A percentile compares a stretch with the other conserved stretches of the same genome.
Evolutionary conservation across 30 jellyfish, hydroid and myxozoan genomes (phyloP).

Genomic region (Turritopsis dohrnii): DNA sequence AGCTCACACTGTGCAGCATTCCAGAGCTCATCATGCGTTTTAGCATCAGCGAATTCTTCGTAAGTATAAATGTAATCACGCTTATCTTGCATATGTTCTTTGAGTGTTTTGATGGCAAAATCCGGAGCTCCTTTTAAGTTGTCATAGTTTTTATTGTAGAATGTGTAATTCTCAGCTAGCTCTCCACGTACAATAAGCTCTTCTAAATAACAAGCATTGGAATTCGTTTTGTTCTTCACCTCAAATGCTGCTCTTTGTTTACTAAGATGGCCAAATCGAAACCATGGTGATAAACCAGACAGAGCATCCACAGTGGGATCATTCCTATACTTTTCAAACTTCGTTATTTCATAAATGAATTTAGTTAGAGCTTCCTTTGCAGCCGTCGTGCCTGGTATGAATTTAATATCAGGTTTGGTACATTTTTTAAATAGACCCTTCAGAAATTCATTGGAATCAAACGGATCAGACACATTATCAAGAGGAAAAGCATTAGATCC

Average conservation of each 20-base stretch:
- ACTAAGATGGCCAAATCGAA: slow-evolving; percentile 70
- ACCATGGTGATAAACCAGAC: slow-evolving; percentile 79
- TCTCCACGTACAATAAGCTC: slow-evolving; percentile 71
- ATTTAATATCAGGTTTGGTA: neutral
- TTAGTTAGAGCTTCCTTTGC: slow-evolving; percentile 52
- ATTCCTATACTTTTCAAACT: slow-evolving; percentile 52
- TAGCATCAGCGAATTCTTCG: slow-evolving; percentile 47
- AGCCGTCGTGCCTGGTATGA: slow-evolving; percentile 49
- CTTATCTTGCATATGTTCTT: slow-evolving; percentile 56
- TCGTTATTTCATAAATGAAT: slow-evolving; percentile 25
- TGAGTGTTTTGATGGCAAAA: slow-evolving; percentile 71
- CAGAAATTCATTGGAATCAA: neutral
- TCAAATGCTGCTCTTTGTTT: slow-evolving; percentile 65
- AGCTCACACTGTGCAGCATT: slow-evolving; percentile 83
- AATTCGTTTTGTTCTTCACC: slow-evolving; percentile 35
- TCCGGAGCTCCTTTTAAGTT: slow-evolving; percentile 59
- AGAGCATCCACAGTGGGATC: slow-evolving; percentile 61
- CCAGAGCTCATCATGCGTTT: slow-evolving; percentile 79
- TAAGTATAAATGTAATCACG: slow-evolving; percentile 48
- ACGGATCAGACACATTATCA: neutral
- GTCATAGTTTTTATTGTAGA: slow-evolving; percentile 51
- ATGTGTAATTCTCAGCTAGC: slow-evolving; percentile 65
- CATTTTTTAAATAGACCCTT: neutral
- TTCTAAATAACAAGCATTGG: slow-evolving; percentile 62
- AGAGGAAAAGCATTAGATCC: neutral